A percentile compares a stretch with the other conserved stretches of the same genome.
These are phyloP conservation scores for Chromis chromis DNA, from an alignment of 2,797 vertebrate species.

Conservation along the genomic window DNA sequence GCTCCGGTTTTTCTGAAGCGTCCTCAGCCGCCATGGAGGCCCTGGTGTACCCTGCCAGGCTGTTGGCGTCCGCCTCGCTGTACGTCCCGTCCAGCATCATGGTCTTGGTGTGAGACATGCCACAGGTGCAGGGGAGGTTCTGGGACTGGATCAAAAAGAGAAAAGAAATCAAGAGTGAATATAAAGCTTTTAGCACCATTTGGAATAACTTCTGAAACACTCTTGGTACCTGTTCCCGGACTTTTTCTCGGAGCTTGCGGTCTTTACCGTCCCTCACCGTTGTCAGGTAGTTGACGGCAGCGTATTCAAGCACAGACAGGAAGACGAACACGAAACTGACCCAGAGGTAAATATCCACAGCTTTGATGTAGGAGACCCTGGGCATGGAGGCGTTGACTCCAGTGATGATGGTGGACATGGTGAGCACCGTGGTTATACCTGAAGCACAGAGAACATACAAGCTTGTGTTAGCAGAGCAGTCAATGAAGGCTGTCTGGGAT, in stretches of 20 bases:
- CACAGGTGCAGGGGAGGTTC: conserved; percentile 87
- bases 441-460: conserved; percentile 28
- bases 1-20: conserved; percentile 88
- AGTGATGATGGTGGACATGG: conserved; percentile 88
- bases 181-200: not conserved
- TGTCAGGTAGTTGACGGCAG: conserved; percentile 89
- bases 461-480: not conserved
- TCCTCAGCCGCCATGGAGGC: conserved; percentile 85
- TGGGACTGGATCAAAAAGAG: conserved; percentile 51
- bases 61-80: conserved; percentile 91
- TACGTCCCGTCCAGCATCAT: conserved; percentile 92
- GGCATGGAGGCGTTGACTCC: conserved; percentile 89
- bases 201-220: not conserved
- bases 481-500: not conserved
- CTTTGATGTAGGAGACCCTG: conserved; percentile 87
- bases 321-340: conserved; percentile 88
- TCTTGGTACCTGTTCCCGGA: conserved; percentile 71
- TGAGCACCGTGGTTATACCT: conserved; percentile 86
- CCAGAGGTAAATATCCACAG: conserved; percentile 88
- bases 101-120: conserved; percentile 88
- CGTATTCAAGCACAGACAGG: conserved; percentile 86
- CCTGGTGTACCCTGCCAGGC: conserved; percentile 91
- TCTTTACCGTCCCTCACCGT: conserved; percentile 90
- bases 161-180: not conserved
- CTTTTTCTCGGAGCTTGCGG: conserved; percentile 85